A percentile compares a stretch with the other conserved stretches of the same genome.
These are phyloP conservation scores for Nasonia giraulti DNA, from an alignment of 1,140 invertebrate genomes.

Conservation along the genomic window DNA sequence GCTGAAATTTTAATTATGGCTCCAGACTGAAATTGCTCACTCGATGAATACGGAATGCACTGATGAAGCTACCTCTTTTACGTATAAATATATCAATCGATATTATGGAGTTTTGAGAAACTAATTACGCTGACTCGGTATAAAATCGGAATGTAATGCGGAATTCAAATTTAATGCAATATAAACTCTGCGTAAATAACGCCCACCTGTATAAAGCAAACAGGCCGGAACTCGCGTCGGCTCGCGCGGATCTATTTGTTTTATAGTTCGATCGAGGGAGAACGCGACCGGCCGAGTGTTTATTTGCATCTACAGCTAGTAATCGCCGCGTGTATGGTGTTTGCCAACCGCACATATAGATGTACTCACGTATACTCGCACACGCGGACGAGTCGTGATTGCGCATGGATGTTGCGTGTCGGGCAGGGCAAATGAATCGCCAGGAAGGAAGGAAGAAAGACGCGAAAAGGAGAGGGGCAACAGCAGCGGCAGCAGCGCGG, in stretches of 20 bases:
- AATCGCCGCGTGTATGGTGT: slow-evolving; percentile 7
- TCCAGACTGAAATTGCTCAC: neutral
- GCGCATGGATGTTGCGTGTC: slow-evolving; percentile 34
- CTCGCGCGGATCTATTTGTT: slow-evolving; percentile 29
- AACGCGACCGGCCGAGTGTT: neutral
- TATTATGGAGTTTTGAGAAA: no score
- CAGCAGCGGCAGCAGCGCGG: neutral
- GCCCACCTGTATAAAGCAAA: neutral
- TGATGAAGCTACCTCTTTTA: no score
- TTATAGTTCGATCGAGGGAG: slow-evolving; percentile 31
- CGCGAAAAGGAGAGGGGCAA: slow-evolving; percentile 9
- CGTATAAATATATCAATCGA: no score
- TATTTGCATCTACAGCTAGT: slow-evolving; percentile 1
- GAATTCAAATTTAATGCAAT: neutral
- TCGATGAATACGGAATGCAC: neutral
- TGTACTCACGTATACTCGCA: neutral
- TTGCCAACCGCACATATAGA: neutral
- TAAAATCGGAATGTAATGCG: no score
- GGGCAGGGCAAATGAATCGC: slow-evolving; percentile 25
- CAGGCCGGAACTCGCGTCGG: neutral
- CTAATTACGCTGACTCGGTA: no score
- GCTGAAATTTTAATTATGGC: neutral
- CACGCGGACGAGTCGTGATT: slow-evolving; percentile 13
- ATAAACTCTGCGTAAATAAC: neutral
- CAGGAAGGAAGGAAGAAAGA: slow-evolving; percentile 5